A percentile compares a stretch with the other conserved stretches of the same genome.
Conservation (phyloP, 2,888 invertebrate species). For the Machimus rusticus region DNA sequence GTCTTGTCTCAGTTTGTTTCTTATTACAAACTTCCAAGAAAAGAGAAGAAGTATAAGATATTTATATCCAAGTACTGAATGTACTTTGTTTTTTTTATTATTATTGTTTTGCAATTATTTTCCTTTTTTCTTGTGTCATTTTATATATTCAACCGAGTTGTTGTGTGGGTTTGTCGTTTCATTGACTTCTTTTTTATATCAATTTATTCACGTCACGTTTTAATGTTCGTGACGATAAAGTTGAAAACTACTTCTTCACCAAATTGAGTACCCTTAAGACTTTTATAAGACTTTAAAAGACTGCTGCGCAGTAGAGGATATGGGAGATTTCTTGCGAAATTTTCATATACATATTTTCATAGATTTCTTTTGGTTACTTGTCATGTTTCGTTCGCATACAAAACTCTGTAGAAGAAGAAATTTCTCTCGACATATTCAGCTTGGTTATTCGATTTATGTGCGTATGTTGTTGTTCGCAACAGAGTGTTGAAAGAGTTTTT, state of each 20-base stretch:
- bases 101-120: background rate
- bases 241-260: slow-evolving; percentile 20
- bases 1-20: background rate
- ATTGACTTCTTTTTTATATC: background rate
- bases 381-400: background rate
- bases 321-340: slow-evolving; percentile 18
- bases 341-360: background rate
- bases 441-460: background rate
- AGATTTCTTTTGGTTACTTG: background rate
- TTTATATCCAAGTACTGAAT: background rate
- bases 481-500: background rate
- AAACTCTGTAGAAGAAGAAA: background rate
- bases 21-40: background rate
- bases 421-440: background rate
- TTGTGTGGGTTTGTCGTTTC: background rate
- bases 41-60: background rate
- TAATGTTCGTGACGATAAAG: slow-evolving; percentile 7
- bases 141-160: background rate
- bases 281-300: background rate
- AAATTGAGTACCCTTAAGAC: slow-evolving; percentile 6
- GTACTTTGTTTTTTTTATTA: background rate
- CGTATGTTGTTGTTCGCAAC: background rate
- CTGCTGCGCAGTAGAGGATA: background rate
- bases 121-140: background rate
- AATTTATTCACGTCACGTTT: slow-evolving; percentile 25